Percentiles rank a stretch among this genome's conserved stretches.
These are phyloP conservation scores for Dryadula phaetusa DNA, from an alignment of 2,888 invertebrate genomes.

Conservation along the genomic window DNA sequence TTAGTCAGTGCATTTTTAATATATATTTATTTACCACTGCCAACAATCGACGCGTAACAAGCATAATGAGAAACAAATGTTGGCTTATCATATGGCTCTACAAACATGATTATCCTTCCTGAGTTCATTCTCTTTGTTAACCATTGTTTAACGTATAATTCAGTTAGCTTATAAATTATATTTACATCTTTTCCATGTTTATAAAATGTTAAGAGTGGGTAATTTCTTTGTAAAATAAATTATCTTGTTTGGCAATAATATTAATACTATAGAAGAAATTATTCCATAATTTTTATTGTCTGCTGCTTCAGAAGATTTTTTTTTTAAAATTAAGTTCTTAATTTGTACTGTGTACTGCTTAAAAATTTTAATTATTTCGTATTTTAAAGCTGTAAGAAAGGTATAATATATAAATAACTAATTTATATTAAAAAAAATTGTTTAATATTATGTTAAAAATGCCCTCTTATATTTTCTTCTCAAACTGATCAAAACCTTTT, in stretches of 20 bases:
- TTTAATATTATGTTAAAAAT: not conserved
- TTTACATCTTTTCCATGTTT: not conserved
- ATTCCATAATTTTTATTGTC: too few relatives aligned
- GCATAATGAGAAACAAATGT: constrained; percentile 64
- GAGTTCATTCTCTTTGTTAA: constrained; percentile 23
- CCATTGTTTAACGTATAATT: constrained; percentile 4
- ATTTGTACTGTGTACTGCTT: too few relatives aligned
- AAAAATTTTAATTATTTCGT: too few relatives aligned
- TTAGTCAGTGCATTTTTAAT: constrained; percentile 29
- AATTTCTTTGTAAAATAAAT: not conserved
- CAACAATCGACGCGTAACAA: constrained; percentile 29
- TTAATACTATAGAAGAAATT: too few relatives aligned
- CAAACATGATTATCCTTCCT: constrained; percentile 48
- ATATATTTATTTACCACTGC: constrained; percentile 30
- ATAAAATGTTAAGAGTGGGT: not conserved
- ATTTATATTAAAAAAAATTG: not conserved
- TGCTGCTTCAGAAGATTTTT: too few relatives aligned
- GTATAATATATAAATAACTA: not conserved
- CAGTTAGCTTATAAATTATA: not conserved
- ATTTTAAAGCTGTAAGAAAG: not conserved
- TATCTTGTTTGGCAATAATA: too few relatives aligned
- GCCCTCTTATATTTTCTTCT: not conserved
- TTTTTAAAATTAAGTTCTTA: too few relatives aligned
- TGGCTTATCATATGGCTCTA: constrained; percentile 53
- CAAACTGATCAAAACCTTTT: constrained; percentile 17